Conservation (phyloP, 2,113 vertebrate species). For the Propithecus coquereli region DNA sequence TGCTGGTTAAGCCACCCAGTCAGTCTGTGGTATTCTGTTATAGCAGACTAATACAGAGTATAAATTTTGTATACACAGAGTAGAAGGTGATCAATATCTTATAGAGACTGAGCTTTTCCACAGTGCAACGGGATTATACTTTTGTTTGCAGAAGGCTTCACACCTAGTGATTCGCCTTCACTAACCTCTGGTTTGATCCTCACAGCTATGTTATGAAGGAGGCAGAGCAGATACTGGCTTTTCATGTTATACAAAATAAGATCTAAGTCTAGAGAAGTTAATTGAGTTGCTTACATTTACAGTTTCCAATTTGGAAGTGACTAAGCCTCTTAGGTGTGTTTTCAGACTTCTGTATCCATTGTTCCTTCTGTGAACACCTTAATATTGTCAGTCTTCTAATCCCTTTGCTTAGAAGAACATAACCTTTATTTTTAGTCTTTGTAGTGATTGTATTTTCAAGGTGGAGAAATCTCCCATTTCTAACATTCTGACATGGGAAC, state of each 20-base stretch:
- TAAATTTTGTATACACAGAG: background rate
- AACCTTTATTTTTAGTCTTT: slow-evolving; percentile 19
- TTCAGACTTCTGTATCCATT: background rate
- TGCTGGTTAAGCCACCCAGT: background rate
- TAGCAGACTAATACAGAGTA: background rate
- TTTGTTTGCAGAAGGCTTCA: background rate
- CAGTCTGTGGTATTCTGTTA: background rate
- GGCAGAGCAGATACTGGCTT: background rate
- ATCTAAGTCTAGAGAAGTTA: background rate
- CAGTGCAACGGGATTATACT: background rate
- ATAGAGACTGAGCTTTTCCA: background rate
- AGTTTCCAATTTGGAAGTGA: background rate
- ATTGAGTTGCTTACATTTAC: background rate
- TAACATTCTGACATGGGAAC: background rate
- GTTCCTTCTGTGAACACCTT: background rate
- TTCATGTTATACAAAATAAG: background rate
- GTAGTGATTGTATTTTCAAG: background rate
- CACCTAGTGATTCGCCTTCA: background rate
- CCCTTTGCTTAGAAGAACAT: background rate
- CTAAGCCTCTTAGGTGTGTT: background rate
- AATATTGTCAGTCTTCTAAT: background rate
- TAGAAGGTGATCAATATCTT: background rate
- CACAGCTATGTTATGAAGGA: background rate
- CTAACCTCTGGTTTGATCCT: background rate
- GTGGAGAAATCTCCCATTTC: background rate